Conservation (phyloP, 2,113 vertebrate species). For the Phodopus roborovskii region DNA sequence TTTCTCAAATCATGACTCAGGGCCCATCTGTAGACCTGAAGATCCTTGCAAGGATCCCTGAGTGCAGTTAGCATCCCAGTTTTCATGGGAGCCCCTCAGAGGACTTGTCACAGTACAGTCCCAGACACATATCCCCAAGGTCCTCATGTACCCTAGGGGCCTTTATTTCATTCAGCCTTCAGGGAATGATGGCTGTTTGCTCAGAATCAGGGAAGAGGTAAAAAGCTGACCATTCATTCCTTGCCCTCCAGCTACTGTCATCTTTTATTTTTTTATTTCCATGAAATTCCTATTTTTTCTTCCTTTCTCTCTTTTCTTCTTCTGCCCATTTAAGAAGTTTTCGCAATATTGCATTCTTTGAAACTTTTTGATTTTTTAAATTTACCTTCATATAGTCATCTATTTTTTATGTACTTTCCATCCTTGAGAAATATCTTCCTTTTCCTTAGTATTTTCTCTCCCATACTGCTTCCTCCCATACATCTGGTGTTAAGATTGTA, state of each 20-base stretch:
- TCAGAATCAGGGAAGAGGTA: neutral
- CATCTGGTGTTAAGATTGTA: neutral
- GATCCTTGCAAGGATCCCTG: neutral
- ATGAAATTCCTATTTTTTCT: neutral
- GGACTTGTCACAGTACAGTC: neutral
- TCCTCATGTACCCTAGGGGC: neutral
- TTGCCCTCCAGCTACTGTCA: neutral
- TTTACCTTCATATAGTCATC: neutral
- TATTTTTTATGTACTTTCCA: neutral
- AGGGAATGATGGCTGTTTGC: neutral
- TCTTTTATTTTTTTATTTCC: neutral
- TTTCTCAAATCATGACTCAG: neutral
- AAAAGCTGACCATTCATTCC: neutral
- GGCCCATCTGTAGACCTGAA: neutral
- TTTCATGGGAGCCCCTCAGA: neutral
- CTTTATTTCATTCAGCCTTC: neutral
- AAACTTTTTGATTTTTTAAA: neutral
- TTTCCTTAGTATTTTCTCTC: neutral
- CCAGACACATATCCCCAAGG: neutral
- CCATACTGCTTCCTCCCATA: neutral
- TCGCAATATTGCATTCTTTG: neutral
- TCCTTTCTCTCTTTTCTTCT: neutral
- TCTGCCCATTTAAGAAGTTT: too few relatives aligned
- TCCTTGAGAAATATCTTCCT: neutral
- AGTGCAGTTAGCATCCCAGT: neutral